These are phyloP conservation scores for Amiota minor DNA, from an alignment of 2,888 invertebrate species.

Conservation along the genomic window DNA sequence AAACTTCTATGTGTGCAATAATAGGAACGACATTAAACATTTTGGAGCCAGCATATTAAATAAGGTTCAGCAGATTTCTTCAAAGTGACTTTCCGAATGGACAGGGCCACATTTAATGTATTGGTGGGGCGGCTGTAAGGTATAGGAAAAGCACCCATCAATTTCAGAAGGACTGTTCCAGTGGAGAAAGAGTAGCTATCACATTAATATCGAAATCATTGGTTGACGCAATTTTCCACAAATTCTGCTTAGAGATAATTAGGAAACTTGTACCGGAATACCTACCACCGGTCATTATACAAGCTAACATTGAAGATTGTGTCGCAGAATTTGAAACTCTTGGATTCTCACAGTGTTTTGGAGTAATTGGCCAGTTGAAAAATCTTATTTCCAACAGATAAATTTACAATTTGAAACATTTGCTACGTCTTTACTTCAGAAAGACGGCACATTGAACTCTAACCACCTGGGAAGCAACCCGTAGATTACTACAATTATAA, in stretches of 20 bases:
- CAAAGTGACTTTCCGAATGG: neutral
- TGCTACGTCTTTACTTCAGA: too few species aligned
- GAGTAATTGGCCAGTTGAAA: conserved; percentile 13
- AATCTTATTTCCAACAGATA: too few species aligned
- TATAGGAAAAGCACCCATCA: neutral
- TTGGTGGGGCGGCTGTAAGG: neutral
- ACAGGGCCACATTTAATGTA: neutral
- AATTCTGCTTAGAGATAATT: neutral
- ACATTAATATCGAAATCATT: neutral
- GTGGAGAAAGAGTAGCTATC: neutral
- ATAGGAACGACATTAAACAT: neutral
- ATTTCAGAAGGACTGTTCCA: neutral
- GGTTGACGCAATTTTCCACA: neutral
- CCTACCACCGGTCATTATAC: neutral
- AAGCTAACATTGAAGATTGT: neutral
- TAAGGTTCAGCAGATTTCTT: neutral
- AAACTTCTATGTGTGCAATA: too few species aligned
- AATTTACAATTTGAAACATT: too few species aligned
- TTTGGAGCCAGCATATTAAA: neutral
- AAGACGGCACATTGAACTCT: too few species aligned
- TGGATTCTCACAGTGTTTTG: too few species aligned
- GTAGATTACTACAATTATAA: too few species aligned
- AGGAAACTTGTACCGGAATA: neutral
- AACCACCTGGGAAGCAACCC: too few species aligned
- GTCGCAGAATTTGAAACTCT: neutral